These are phyloP conservation scores for Alligator mississippiensis DNA, from an alignment of 2,113 vertebrate genomes.

Conservation along the genomic window DNA sequence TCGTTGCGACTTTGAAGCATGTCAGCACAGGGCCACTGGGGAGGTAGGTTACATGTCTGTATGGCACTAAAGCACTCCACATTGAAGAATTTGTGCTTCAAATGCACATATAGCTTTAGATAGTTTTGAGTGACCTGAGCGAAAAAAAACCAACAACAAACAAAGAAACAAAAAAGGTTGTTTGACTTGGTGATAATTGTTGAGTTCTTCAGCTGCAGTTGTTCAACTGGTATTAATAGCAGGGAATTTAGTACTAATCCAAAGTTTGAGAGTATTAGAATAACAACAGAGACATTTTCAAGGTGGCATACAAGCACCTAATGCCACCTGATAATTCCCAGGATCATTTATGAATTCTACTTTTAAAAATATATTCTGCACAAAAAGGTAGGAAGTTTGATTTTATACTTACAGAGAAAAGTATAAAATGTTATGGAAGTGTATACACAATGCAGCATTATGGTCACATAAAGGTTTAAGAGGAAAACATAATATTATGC, in stretches of 20 bases:
- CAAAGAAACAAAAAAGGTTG: not conserved
- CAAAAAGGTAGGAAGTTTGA: not conserved
- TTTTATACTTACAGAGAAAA: slow-evolving; percentile 4
- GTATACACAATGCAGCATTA: not conserved
- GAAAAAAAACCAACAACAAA: not conserved
- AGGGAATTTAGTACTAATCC: not conserved
- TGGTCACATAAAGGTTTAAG: not conserved
- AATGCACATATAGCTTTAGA: not conserved
- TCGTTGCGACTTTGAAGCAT: too few relatives aligned
- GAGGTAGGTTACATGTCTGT: not conserved
- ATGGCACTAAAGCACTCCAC: not conserved
- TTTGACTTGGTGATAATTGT: not conserved
- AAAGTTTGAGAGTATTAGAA: not conserved
- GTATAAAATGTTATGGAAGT: not conserved
- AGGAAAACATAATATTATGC: not conserved
- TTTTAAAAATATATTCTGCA: not conserved
- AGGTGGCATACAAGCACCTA: accelerated
- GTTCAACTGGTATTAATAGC: not conserved
- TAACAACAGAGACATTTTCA: not conserved
- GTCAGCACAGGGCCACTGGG: too few relatives aligned
- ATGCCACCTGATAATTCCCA: not conserved
- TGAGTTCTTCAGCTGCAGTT: not conserved
- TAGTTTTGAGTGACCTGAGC: not conserved
- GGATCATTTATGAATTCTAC: slow-evolving; percentile 18
- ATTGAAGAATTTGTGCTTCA: not conserved